phyloP scores from a whole-genome alignment of 2,888 invertebrate genomes.

The Eristalis intricaria region DNA sequence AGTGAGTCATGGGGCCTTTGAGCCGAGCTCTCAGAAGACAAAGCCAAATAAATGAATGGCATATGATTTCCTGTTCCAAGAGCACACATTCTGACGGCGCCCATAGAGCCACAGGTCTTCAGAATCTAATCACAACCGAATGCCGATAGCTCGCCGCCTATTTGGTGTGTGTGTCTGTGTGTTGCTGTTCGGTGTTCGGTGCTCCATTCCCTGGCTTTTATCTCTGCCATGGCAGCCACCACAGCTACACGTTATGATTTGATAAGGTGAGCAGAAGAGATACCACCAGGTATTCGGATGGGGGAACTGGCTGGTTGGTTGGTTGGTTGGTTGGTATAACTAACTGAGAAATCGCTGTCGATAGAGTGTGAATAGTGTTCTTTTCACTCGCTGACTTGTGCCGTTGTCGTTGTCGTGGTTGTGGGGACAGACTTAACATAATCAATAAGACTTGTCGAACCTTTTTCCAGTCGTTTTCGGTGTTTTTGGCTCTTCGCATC shows the following conservation, averaged over 20 bases:
- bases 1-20: not conserved
- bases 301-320: not conserved
- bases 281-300: not conserved
- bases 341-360: conserved; percentile 28
- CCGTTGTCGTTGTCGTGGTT: conserved; percentile 15
- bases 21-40: not conserved
- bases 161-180: conserved; percentile 23
- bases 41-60: not conserved
- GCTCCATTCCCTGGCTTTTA: conserved; percentile 40
- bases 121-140: not conserved
- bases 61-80: conserved; percentile 22
- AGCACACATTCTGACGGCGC: not conserved
- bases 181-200: conserved; percentile 1
- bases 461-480: conserved; percentile 67
- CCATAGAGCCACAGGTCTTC: not conserved
- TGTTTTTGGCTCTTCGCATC: conserved; percentile 62
- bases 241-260: conserved; percentile 46
- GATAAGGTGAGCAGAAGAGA: conserved; percentile 32
- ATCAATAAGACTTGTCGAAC: conserved; percentile 61
- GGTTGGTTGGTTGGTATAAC: conserved; percentile 5
- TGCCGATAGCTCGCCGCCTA: not conserved
- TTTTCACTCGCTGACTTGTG: conserved; percentile 29
- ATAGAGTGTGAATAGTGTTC: conserved; percentile 39
- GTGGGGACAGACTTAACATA: conserved; percentile 58
- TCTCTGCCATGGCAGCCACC: conserved; percentile 10